These are phyloP conservation scores for Intoshia linei DNA, from an alignment of 1,140 invertebrate genomes.

Conservation along the genomic window DNA sequence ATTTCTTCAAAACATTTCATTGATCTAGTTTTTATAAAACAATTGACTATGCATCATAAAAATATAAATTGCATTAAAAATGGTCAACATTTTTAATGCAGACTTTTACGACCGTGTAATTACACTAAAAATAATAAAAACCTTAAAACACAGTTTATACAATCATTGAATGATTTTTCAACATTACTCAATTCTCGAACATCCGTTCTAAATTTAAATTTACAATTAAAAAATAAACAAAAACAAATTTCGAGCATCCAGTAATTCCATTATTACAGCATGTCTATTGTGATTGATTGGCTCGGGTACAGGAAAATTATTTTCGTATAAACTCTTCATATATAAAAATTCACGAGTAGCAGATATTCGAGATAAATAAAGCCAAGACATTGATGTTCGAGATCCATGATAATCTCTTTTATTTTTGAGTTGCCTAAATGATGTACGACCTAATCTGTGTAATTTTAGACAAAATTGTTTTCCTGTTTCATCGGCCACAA, in stretches of 20 bases:
- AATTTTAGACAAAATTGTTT: conserved; percentile 44
- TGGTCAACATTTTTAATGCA: too few species aligned
- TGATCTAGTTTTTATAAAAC: too few species aligned
- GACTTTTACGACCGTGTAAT: too few species aligned
- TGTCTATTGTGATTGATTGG: conserved; percentile 77
- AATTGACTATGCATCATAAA: too few species aligned
- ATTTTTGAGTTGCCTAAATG: conserved; percentile 72
- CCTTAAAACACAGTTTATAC: too few species aligned
- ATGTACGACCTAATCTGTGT: conserved; percentile 64
- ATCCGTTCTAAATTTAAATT: too few species aligned
- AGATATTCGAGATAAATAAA: conserved; percentile 69
- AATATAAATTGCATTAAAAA: too few species aligned
- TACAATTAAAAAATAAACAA: neutral
- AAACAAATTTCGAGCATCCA: conserved; percentile 26
- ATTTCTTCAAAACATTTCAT: too few species aligned
- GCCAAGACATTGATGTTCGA: conserved; percentile 55
- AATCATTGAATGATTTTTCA: neutral
- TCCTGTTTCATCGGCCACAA: conserved; percentile 40
- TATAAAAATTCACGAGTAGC: conserved; percentile 68
- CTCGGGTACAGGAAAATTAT: conserved; percentile 65
- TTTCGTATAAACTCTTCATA: conserved; percentile 61
- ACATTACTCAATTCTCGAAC: neutral
- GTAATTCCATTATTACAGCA: conserved; percentile 71
- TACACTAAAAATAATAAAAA: too few species aligned
- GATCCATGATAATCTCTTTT: conserved; percentile 85